Base-by-base conservation (phyloP, 1,140 invertebrate genomes). In the Teleogryllus occipitalis region DNA sequence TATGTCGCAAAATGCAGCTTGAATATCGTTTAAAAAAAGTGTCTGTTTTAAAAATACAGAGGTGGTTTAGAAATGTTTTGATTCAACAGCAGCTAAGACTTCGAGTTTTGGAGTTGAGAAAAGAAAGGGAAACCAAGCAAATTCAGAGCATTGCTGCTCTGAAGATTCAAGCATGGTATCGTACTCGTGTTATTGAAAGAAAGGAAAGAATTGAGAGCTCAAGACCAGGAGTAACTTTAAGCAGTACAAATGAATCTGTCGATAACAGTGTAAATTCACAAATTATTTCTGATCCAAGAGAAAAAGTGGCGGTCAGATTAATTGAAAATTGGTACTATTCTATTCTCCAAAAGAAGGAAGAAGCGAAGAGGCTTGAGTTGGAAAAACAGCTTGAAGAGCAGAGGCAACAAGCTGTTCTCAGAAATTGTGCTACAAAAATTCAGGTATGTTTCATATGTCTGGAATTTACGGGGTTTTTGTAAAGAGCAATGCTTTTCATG, bases 381-480 rank as follows among this genome's bases (percentile, higher is more conserved):
- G 21, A 75, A 22, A 14, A 39, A 21, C n/a, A 39, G 14, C 65
- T 46, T 46, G 5, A 22, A 27, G 14, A 8, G 47, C 39, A 76
- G 10, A 5, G 12, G 10, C 27, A 76, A 76, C 8, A 76, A 18
- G n/a, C 7, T 15, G 65, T 12, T n/a, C 47, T 27, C 77, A 76
- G 82, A 81, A 73, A 49, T n/a, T 90, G 91, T 3, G 91, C 90
- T 46, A 86, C 85, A 0, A 88, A 88, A 81, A 93, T 93, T 81
- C 92, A 93, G 85, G 88, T 89, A 82, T 82, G 82, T 82, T 39
- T 39, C 1, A 39, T 39, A 39, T 39, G 1, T 39, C 5, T 39
- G 1, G 27, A 39, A 65, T 65, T 65, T 3, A 65, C n/a, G n/a
- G 10, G 7, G 54, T 65, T 65, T 1, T 65, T 18, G 2, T 0